Evolutionary conservation across 2,797 vertebrate species (phyloP), one percentile per base, ranked within the genome.

Genomic region (Chloroceryle inda): DNA sequence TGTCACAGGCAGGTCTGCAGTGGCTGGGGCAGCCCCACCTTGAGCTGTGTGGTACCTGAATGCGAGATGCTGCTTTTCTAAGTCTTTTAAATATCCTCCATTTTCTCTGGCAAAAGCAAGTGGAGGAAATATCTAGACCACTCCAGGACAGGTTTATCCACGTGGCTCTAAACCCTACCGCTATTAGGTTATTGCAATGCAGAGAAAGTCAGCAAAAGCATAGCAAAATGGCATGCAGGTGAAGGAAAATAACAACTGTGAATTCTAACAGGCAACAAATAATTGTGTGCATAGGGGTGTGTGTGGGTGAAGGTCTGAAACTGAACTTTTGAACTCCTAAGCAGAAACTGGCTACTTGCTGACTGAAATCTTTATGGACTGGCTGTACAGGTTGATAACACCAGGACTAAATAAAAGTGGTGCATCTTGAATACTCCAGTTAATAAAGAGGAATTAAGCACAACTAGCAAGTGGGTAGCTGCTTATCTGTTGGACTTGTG

Each of bases 291-390:
- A 44, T 58, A 31, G 9, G 14, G 4, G 29, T 14, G 23, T 13
- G 17, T 19, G 56, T 1, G 29, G 10, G 17, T 75, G 59, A 72
- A 62, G 24, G 20, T 64, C 72, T 88, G 61, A 91, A 93, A 62
- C 8, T 19, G 69, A 93, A 86, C 74, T 87, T 91, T 47, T 91
- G 86, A 92, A 79, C 67, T 77, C 35, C 68, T 42, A 79, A 29
- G 17, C 9, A 94, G 86, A 88, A 93, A 33, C 27, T 26, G 84
- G 17, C 38, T 81, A 35, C 42, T 85, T 87, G 29, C 27, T 89
- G 35, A 21, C 24, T 93, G 23, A 8, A 62, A 12, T 47, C 6
- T 53, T 20, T 61, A 47, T 0, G 1, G 37, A 9, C 53, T 96
- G 29, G 11, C 35, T 89, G 71, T 47, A 79, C 42, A 88, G 88